These are phyloP conservation scores for Drosophila dives DNA, from an alignment of 2,888 invertebrate species.

Conservation along the genomic window DNA sequence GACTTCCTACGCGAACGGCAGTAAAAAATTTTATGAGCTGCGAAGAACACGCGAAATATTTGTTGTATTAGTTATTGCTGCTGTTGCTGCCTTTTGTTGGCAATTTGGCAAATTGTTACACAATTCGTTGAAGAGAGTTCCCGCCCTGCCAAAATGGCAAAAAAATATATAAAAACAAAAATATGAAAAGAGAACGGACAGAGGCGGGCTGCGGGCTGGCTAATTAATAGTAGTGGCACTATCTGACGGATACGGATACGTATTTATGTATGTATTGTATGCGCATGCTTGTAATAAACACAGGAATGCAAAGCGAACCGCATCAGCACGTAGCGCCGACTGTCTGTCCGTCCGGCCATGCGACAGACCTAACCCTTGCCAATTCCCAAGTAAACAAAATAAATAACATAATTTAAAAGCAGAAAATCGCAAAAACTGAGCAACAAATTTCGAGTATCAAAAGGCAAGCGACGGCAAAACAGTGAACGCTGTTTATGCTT, in stretches of 20 bases:
- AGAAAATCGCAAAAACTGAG: slow-evolving; percentile 52
- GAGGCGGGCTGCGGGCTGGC: slow-evolving; percentile 24
- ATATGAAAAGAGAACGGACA: slow-evolving; percentile 12
- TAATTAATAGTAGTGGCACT: slow-evolving; percentile 45
- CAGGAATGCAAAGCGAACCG: slow-evolving; percentile 45
- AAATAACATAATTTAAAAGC: slow-evolving; percentile 64
- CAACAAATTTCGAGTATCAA: slow-evolving; percentile 54
- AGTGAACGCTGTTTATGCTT: slow-evolving; percentile 49
- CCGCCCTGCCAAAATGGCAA: background rate
- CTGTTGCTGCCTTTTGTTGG: slow-evolving; percentile 30
- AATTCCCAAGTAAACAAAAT: slow-evolving; percentile 74
- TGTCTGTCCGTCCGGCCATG: slow-evolving; percentile 43
- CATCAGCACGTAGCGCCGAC: slow-evolving; percentile 44
- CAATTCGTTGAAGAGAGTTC: slow-evolving; percentile 53
- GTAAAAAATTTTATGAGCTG: slow-evolving; percentile 61
- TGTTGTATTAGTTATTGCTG: slow-evolving; percentile 34
- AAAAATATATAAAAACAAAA: background rate
- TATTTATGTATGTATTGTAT: background rate
- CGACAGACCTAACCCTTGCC: slow-evolving; percentile 55
- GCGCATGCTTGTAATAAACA: slow-evolving; percentile 53
- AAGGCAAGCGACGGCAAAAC: slow-evolving; percentile 27
- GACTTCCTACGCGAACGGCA: slow-evolving; percentile 61
- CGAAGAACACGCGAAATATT: slow-evolving; percentile 61
- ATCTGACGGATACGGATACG: slow-evolving; percentile 49
- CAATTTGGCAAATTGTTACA: slow-evolving; percentile 75